Conservation (phyloP, 2,113 vertebrate species). For the Origma solitaria region DNA sequence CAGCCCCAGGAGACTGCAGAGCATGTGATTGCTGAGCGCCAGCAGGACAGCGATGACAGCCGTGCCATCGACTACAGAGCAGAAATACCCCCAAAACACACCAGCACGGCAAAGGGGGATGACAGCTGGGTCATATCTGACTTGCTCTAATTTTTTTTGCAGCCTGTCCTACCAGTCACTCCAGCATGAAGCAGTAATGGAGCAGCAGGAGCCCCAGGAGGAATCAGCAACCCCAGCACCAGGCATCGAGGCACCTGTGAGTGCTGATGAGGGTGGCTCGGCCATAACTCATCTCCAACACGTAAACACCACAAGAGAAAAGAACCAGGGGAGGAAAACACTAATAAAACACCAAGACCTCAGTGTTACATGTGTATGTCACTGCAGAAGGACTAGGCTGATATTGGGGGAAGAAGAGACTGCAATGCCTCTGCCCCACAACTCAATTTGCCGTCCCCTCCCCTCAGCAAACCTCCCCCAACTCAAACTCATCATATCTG, state of each 20-base stretch:
- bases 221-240: background rate
- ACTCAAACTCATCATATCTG: background rate
- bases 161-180: background rate
- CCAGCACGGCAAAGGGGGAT: background rate
- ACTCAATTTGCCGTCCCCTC: background rate
- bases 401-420: background rate
- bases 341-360: background rate
- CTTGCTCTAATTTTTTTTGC: background rate
- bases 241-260: background rate
- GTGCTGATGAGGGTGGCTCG: background rate
- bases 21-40: background rate
- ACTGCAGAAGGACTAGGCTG: rapidly evolving
- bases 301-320: background rate
- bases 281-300: background rate
- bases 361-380: rapidly evolving
- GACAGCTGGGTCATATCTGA: background rate
- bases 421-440: background rate
- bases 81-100: background rate
- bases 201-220: background rate
- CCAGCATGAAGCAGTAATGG: background rate
- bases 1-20: background rate
- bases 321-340: background rate
- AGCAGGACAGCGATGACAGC: background rate
- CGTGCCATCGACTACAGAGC: rapidly evolving
- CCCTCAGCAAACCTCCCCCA: background rate